Base-by-base conservation (phyloP, 2,888 invertebrate genomes). In the Lamellibrachia satsuma region DNA sequence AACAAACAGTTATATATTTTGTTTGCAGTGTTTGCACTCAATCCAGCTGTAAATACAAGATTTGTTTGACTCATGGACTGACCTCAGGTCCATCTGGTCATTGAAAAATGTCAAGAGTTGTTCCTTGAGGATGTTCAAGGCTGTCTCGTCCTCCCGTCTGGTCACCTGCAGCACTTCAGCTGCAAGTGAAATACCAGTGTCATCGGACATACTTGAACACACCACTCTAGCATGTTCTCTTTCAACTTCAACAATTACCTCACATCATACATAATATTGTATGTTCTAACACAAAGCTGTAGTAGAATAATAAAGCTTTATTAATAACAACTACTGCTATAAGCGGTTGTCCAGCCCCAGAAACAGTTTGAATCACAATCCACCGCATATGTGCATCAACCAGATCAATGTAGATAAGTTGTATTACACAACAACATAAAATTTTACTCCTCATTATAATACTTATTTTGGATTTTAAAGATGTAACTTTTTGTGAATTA, bases 21-120 rank as follows among this genome's bases (percentile, higher is more conserved):
- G 39, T 39, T 39, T 39, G 1, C 39, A 39, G 39, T 39, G 15
- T 90, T 15, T 90, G 90, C 90, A 90, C n/a, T 90, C n/a, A 90
- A 90, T 39, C 39, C 39, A 39, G 39, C 39, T 39, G 39, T 39
- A 39, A 39, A 39, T 39, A 39, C 39, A 39, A 39, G 39, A 39
- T 39, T 1, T 39, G 39, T 0, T 39, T 39, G 39, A 90, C 90
- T 2, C 22, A 60, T 90, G 52, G 2, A 52, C 93, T 52, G 52
- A 97, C 94, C 99, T 97, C 75, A 99, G 97, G 94, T 98, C 98
- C 98, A 99, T 99, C 96, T 99, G 99, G 94, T 98, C 98, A 95
- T 98, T 98, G 96, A 99, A 99, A 0, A 98, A 98, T 0, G 98
- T 97, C 6, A 99, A 98, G 91, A 99, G 98, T 95, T 98, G 98